phyloP scores from a whole-genome alignment of 2,888 invertebrate genomes.

The Conchocele bisecta region DNA sequence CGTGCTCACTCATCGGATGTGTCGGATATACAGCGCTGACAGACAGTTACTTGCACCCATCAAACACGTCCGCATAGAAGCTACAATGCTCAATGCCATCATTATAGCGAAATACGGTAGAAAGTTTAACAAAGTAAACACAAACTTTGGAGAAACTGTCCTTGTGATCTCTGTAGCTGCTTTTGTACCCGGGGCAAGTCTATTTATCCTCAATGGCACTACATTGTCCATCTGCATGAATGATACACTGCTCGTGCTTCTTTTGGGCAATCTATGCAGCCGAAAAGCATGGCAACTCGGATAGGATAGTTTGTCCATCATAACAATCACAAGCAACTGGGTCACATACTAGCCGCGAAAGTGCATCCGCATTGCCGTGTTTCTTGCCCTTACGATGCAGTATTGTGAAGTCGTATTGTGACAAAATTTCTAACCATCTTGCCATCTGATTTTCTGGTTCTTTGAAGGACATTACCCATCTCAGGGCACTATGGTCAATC shows the following conservation, averaged over 20 bases:
- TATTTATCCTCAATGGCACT: not conserved
- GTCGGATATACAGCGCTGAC: no score
- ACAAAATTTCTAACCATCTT: slow-evolving; percentile 47
- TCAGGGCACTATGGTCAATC: slow-evolving; percentile 58
- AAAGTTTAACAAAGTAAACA: no score
- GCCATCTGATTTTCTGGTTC: slow-evolving; percentile 41
- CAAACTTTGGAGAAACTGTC: no score
- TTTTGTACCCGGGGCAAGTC: no score
- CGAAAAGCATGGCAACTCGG: not conserved
- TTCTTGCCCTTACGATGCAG: slow-evolving; percentile 21
- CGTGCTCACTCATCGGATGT: no score
- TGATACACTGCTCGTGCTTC: slow-evolving; percentile 12
- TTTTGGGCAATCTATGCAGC: not conserved
- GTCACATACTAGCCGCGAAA: not conserved
- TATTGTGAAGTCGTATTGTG: slow-evolving; percentile 45
- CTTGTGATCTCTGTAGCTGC: no score
- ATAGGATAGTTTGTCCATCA: not conserved
- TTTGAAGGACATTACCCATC: slow-evolving; percentile 51
- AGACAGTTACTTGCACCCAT: no score
- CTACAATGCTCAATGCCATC: no score
- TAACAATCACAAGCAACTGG: not conserved
- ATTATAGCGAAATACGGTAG: no score
- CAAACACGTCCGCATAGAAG: no score
- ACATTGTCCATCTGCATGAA: slow-evolving; percentile 1
- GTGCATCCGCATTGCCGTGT: slow-evolving; percentile 21